Percentiles rank a stretch among this genome's conserved stretches.
phyloP scores from a whole-genome alignment of 2,797 vertebrate genomes.

The Danio choprae region DNA sequence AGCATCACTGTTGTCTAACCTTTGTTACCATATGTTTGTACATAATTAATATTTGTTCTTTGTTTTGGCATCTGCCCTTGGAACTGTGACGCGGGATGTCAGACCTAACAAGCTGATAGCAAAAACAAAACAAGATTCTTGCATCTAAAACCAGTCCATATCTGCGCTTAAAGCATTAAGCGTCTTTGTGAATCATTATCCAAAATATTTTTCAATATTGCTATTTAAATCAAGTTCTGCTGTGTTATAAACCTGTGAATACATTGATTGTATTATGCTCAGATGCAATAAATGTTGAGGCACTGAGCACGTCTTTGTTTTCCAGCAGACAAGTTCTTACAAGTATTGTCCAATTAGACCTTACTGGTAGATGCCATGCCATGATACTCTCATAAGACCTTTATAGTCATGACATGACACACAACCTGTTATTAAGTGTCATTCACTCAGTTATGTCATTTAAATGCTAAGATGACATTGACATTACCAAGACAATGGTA shows the following conservation, averaged over 20 bases:
- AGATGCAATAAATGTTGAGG: background rate
- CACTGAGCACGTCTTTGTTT: slow-evolving; percentile 6
- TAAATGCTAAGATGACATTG: too few relatives aligned
- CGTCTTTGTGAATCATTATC: background rate
- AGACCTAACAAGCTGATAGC: too few relatives aligned
- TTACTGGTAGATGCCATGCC: background rate
- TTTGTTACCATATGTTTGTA: too few relatives aligned
- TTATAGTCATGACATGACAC: too few relatives aligned
- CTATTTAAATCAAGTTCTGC: background rate
- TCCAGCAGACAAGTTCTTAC: background rate
- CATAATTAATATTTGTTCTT: too few relatives aligned
- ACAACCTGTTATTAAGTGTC: too few relatives aligned
- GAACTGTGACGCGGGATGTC: too few relatives aligned
- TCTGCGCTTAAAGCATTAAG: background rate
- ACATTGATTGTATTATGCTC: background rate
- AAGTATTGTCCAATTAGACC: background rate
- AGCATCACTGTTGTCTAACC: too few relatives aligned
- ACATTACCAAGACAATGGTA: too few relatives aligned
- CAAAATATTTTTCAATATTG: background rate
- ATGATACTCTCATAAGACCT: too few relatives aligned
- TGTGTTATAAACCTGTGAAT: background rate
- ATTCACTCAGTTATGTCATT: too few relatives aligned
- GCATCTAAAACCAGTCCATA: background rate
- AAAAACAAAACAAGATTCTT: background rate
- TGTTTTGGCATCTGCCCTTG: too few relatives aligned